Conservation (phyloP, 2,888 invertebrate genomes). For the Poecilobothrus nobilitatus region DNA sequence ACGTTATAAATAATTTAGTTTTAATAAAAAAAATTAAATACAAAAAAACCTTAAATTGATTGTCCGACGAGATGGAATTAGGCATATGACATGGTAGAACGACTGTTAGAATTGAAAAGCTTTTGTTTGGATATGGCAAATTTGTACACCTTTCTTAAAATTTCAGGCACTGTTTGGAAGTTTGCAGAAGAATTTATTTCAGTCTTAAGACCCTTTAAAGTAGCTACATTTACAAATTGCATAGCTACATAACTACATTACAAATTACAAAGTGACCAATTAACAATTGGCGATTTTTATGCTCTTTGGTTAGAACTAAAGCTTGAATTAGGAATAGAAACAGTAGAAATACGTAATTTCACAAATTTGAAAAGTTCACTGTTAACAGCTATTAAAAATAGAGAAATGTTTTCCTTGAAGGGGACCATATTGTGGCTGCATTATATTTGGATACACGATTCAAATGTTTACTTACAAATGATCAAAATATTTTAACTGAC, state of each 20-base stretch:
- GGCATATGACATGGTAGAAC: constrained; percentile 15
- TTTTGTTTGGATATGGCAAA: neutral
- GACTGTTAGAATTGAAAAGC: constrained; percentile 2
- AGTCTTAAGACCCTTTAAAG: neutral
- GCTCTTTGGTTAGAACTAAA: constrained; percentile 8
- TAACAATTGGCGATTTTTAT: constrained; percentile 9
- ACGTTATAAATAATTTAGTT: too few species aligned
- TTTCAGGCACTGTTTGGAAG: neutral
- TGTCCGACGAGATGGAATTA: constrained; percentile 14
- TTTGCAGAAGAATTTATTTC: constrained; percentile 8
- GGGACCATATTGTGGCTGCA: constrained; percentile 12
- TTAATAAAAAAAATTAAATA: too few species aligned
- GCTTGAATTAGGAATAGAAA: neutral
- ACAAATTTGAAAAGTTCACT: constrained; percentile 1
- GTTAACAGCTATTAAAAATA: neutral
- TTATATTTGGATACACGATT: constrained; percentile 13
- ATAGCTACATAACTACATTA: too few species aligned
- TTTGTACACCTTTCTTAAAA: neutral
- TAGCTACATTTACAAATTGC: constrained; percentile 10
- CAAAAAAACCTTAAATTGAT: constrained; percentile 9
- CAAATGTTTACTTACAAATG: constrained; percentile 9
- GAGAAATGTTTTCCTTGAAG: constrained; percentile 6
- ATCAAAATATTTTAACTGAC: constrained; percentile 7
- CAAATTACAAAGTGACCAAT: constrained; percentile 9
- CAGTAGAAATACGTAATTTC: constrained; percentile 1